Percentiles rank a stretch among this genome's conserved stretches.
Conservation (phyloP, 2,888 invertebrate species). For the Colostygia pectinataria region DNA sequence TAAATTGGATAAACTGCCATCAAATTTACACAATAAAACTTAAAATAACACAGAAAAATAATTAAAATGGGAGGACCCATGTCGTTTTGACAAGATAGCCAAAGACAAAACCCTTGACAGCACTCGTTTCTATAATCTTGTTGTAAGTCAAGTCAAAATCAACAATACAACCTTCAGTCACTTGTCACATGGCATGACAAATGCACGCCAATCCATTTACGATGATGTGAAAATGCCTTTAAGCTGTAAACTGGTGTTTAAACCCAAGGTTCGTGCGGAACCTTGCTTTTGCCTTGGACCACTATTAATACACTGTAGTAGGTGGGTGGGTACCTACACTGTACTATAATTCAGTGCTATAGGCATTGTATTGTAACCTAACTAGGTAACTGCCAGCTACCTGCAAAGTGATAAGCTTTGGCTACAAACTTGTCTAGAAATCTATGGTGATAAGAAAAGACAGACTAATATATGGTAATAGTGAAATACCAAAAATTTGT, state of each 20-base stretch:
- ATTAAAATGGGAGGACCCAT: too few species aligned
- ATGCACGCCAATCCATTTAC: conserved; percentile 15
- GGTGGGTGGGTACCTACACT: too few species aligned
- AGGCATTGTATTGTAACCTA: conserved; percentile 21
- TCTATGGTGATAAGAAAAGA: too few species aligned
- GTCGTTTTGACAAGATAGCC: too few species aligned
- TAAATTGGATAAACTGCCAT: too few species aligned
- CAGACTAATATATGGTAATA: too few species aligned
- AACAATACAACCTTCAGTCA: conserved; percentile 10
- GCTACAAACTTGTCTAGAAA: too few species aligned
- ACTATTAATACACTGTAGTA: conserved; percentile 18
- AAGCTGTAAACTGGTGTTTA: conserved; percentile 25
- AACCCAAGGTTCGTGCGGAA: conserved; percentile 33
- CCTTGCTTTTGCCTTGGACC: conserved; percentile 49
- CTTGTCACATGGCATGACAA: conserved; percentile 16
- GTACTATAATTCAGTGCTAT: conserved; percentile 7
- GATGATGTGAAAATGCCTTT: conserved; percentile 21
- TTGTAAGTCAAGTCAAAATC: background rate
- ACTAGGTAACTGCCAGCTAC: background rate
- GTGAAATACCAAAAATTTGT: too few species aligned
- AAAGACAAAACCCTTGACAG: too few species aligned
- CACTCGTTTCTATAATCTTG: too few species aligned
- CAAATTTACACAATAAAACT: too few species aligned
- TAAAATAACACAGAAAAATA: too few species aligned
- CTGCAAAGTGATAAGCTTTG: conserved; percentile 7